Evolutionary conservation across 2,113 vertebrate species (phyloP), one percentile per base, ranked within the genome.

Genomic region (Brachyistius frenatus): DNA sequence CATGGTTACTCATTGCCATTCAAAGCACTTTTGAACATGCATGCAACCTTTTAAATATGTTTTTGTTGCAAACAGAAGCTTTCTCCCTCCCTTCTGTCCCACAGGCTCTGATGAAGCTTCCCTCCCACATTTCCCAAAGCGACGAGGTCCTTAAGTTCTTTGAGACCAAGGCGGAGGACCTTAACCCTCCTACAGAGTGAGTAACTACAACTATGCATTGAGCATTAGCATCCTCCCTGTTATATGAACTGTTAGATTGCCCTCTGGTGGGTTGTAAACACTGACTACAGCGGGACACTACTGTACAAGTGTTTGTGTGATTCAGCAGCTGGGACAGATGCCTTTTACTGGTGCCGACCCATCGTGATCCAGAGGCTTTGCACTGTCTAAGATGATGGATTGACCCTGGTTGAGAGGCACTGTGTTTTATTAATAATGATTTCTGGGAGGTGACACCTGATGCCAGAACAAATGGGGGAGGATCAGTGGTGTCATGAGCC

Each of bases 121-220:
- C 97, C 46, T 90, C 96, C 55, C 96, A 96, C 79, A 96, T 99
- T 88, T 98, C 97, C 37, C 96, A 97, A 88, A 97, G 97, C 0
- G 96, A 97, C 65, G 97, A 99, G 92, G 97, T 98, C 72, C 96
- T 97, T 49, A 94, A 92, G 66, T 99, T 99, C 94, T 98, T 99
- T 7, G 97, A 99, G 88, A 95, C 97, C 76, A 96, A 95, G 7
- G 94, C 96, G 15, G 97, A 99, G 66, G 97, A 99, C 84, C 93
- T 98, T 63, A 97, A 96, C 78, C 97, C 97, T 86, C 97, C 97
- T 1, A 96, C 96, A 87, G 97, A 98, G 97, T 99, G 91, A 97
- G 97, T 96, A 63, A 67, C 80, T 62, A 13, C 47, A 49, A 60
- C 58, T 36, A 7, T 49, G 39, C 53, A 31, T 39, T 7, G 4